Percentiles rank a stretch among this genome's conserved stretches.
phyloP scores from a whole-genome alignment of 2,113 vertebrate genomes.

The Bagarius yarrelli region DNA sequence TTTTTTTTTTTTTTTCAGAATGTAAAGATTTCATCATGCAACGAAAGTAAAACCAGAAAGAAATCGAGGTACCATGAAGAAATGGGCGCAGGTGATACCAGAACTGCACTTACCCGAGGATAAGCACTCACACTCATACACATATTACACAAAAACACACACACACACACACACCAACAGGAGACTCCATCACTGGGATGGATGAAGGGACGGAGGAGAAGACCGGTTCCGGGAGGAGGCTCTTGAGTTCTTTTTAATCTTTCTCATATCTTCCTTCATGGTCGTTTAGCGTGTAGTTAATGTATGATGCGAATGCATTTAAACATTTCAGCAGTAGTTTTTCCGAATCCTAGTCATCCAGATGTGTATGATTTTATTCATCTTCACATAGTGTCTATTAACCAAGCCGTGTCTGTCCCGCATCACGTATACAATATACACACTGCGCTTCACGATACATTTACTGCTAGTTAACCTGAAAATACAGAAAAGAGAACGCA shows the following conservation, averaged over 20 bases:
- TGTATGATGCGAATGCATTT: conserved; percentile 36
- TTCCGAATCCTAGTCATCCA: conserved; percentile 30
- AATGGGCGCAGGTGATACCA: conserved; percentile 22
- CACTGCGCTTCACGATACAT: conserved; percentile 23
- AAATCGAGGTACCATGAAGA: conserved; percentile 27
- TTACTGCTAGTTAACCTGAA: conserved; percentile 20
- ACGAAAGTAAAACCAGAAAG: not conserved
- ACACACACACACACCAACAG: not conserved
- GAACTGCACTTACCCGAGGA: conserved; percentile 32
- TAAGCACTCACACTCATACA: not conserved
- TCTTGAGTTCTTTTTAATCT: conserved; percentile 26
- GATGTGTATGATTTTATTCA: conserved; percentile 27
- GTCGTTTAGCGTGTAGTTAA: conserved; percentile 37
- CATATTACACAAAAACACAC: not conserved
- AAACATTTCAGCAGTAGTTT: conserved; percentile 44
- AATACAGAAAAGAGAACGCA: not conserved
- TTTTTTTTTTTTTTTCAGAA: conserved; percentile 24
- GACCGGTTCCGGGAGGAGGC: conserved; percentile 9
- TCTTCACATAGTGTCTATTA: conserved; percentile 35
- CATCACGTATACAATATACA: conserved; percentile 43
- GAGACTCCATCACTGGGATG: conserved; percentile 19
- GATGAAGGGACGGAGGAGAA: not conserved
- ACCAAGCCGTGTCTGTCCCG: conserved; percentile 38
- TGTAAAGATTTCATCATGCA: conserved; percentile 23
- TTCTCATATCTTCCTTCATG: conserved; percentile 36